Evolutionary conservation across 2,113 vertebrate genomes (phyloP), one percentile per base, ranked within the genome.

Genomic region (Pseudorectes ferrugineus): DNA sequence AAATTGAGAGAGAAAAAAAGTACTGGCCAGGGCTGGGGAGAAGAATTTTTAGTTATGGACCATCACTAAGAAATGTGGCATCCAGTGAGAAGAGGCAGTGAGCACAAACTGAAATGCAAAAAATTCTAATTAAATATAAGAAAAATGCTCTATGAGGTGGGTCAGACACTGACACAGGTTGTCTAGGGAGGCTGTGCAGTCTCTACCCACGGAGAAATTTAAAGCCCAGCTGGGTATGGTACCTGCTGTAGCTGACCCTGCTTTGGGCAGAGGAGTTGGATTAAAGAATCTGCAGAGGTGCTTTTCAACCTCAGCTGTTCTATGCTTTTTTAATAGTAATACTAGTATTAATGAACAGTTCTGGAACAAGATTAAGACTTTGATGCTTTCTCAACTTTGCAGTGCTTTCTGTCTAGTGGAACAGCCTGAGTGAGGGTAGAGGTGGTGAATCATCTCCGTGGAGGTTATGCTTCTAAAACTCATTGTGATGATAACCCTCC

Each of bases 11-110:
- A 61, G n/a, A 31, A 43, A 28, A 67, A 38, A 40, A 76, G 5
- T 28, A 18, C 9, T n/a, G 8, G 10, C 6, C 0, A 0, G 10
- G 28, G 2, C 1, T 31, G 17, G 29, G 7, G 2, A 25, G 17
- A 11, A 21, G 9, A 4, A 1, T 29, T 65, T 49, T 80, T 26
- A 36, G 1, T 55, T 35, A 40, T 11, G 17, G 40, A 55, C 15
- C 16, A 46, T 51, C 11, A 29, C 33, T 40, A 54, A 48, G 23
- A 75, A 58, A 67, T 16, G 20, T 36, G 26, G 11, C 20, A 71
- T 36, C 23, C 43, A 46, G 35, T 42, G 62, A 67, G 6, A 31
- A 57, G 2, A 67, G 14, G 11, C 28, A 40, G 16, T 25, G n/a
- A 31, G 17, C 17, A 48, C 14, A 61, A 82, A 61, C 24, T 3